Evolutionary conservation across 2,113 vertebrate species (phyloP).

Genomic region (Machaerirhynchus nigripectus): DNA sequence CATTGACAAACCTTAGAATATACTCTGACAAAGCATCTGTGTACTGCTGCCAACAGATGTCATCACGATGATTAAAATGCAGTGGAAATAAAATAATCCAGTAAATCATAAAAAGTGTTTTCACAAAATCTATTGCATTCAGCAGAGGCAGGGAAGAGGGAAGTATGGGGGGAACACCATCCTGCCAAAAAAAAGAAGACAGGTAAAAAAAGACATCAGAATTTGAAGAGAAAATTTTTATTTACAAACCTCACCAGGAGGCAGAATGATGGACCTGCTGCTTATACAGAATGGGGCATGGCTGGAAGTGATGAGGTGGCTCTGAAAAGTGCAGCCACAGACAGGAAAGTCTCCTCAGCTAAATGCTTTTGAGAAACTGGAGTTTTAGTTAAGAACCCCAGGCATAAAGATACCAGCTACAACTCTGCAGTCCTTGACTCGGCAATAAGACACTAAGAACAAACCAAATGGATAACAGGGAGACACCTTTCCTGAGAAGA

Average conservation of each 20-base stretch:
- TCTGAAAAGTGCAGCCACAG: not conserved
- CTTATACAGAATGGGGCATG: not conserved
- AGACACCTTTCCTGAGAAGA: not conserved
- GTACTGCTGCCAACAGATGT: constrained; percentile 51
- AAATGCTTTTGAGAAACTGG: not conserved
- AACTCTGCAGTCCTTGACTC: not conserved
- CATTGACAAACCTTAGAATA: not conserved
- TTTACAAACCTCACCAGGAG: not conserved
- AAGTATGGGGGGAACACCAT: not conserved
- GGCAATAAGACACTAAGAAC: not conserved
- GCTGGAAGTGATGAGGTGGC: not conserved
- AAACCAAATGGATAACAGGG: not conserved
- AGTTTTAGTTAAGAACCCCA: not conserved
- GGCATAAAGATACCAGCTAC: not conserved
- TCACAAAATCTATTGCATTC: not conserved
- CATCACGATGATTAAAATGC: constrained; percentile 62
- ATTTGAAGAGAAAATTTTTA: not conserved
- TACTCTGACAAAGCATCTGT: constrained; percentile 22
- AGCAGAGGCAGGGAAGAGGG: not conserved
- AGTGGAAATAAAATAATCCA: constrained; percentile 57
- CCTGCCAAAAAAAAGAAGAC: not conserved
- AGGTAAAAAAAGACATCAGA: not conserved
- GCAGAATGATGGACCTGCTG: not conserved
- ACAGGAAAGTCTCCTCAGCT: not conserved
- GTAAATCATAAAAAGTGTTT: constrained; percentile 1